phyloP scores from a whole-genome alignment of 2,888 invertebrate species.

The Limnephilus marmoratus region DNA sequence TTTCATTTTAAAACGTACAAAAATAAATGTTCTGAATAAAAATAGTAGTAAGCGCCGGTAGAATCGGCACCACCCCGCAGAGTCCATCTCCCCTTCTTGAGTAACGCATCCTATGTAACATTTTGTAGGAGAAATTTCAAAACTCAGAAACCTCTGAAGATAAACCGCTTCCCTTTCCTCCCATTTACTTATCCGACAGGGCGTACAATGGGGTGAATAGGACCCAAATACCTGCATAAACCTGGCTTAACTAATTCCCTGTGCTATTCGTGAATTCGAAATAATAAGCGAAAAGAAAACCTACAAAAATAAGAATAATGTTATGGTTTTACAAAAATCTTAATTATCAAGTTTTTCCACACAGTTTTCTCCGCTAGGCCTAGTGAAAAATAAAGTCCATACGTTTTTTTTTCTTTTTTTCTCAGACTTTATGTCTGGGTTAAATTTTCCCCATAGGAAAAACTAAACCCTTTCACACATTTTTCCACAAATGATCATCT shows the following conservation, averaged over 20 bases:
- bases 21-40: neutral
- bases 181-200: conserved; percentile 58
- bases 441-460: too few relatives aligned
- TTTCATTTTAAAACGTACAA: neutral
- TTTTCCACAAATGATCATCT: too few relatives aligned
- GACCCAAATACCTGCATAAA: conserved; percentile 28
- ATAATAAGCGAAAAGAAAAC: neutral
- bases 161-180: conserved; percentile 64
- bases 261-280: neutral
- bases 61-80: conserved; percentile 32
- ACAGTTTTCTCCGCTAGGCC: neutral
- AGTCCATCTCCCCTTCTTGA: conserved; percentile 55
- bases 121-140: conserved; percentile 58
- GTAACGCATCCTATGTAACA: conserved; percentile 57
- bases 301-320: neutral
- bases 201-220: conserved; percentile 50
- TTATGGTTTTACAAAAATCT: neutral
- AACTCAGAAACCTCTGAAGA: conserved; percentile 63
- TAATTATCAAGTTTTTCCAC: neutral
- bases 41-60: neutral
- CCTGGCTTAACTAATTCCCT: conserved; percentile 29
- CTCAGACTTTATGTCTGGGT: too few relatives aligned
- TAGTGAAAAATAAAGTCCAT: neutral
- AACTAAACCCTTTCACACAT: too few relatives aligned
- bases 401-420: too few relatives aligned